phyloP scores from a whole-genome alignment of 2,113 vertebrate genomes.

The Peromyscus maniculatus region DNA sequence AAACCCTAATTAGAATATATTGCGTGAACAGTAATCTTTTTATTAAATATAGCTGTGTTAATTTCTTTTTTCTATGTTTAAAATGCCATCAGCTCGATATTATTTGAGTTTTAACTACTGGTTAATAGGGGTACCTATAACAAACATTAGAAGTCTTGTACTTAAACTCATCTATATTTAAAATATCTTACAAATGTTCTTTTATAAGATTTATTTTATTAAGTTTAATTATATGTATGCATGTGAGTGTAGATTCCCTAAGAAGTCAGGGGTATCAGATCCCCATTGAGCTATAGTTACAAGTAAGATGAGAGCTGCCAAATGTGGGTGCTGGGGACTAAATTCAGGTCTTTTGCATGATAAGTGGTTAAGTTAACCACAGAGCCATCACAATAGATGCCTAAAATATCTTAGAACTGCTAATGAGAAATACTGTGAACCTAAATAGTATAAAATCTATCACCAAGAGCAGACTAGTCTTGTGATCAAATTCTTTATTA shows the following conservation, averaged over 20 bases:
- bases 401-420: neutral
- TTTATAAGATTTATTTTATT: neutral
- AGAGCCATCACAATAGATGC: neutral
- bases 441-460: neutral
- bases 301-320: neutral
- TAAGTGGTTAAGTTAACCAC: neutral
- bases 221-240: neutral
- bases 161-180: neutral
- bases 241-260: neutral
- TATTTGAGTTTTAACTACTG: neutral
- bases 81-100: neutral
- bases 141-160: neutral
- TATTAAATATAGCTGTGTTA: neutral
- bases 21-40: too few relatives aligned
- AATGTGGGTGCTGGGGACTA: neutral
- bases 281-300: neutral
- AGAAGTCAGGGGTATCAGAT: neutral
- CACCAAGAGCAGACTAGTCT: neutral
- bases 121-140: neutral
- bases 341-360: neutral
- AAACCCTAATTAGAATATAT: neutral
- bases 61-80: neutral
- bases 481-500: neutral
- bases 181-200: neutral
- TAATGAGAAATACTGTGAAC: neutral